Evolutionary conservation across 2,797 vertebrate species (phyloP).

Genomic region (Urosaurus nigricauda): DNA sequence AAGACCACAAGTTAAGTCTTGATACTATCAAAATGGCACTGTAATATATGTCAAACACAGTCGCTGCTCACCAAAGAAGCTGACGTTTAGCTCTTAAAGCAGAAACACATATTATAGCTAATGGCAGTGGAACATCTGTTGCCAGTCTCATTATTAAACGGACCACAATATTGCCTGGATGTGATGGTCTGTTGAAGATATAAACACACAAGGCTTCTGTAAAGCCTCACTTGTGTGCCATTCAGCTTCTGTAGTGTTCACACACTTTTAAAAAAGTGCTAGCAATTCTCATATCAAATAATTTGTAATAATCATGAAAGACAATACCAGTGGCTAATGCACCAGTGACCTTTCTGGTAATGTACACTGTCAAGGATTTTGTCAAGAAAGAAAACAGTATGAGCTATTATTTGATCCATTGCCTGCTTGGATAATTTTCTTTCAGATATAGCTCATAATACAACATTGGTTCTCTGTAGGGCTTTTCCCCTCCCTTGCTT

Average conservation of each 20-base stretch:
- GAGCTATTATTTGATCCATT: not conserved
- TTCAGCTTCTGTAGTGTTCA: slow-evolving; percentile 45
- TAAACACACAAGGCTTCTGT: slow-evolving; percentile 65
- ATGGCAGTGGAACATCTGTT: slow-evolving; percentile 43
- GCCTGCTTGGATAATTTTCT: not conserved
- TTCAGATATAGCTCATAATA: not conserved
- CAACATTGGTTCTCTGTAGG: not conserved
- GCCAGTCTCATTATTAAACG: slow-evolving; percentile 50
- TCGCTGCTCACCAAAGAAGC: not conserved
- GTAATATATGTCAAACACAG: slow-evolving; percentile 10
- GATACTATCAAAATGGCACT: slow-evolving; percentile 28
- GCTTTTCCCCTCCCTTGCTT: not conserved
- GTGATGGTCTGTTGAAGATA: slow-evolving; percentile 78
- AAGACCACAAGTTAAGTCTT: slow-evolving; percentile 40
- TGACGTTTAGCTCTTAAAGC: slow-evolving; percentile 51
- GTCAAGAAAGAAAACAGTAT: not conserved
- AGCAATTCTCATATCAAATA: slow-evolving; percentile 58
- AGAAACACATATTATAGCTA: slow-evolving; percentile 52
- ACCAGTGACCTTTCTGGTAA: not conserved
- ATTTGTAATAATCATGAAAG: slow-evolving; percentile 38
- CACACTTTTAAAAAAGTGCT: slow-evolving; percentile 38
- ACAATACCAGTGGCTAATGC: not conserved
- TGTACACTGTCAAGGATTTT: rapidly evolving
- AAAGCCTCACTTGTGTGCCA: slow-evolving; percentile 53
- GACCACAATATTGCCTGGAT: slow-evolving; percentile 56